phyloP scores from a whole-genome alignment of 2,113 vertebrate genomes.

The Edolisoma coerulescens region DNA sequence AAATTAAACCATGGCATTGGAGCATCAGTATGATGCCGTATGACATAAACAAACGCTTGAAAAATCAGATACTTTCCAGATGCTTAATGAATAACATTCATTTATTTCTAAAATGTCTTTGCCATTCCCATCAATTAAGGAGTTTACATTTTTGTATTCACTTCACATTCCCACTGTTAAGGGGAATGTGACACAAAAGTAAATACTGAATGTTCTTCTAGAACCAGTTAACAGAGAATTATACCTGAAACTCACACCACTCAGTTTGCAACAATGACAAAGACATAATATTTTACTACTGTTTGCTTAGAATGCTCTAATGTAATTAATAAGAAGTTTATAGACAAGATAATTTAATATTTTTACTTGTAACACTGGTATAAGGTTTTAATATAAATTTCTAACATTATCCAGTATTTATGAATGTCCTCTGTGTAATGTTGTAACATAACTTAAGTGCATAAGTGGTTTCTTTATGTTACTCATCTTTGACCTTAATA shows the following conservation, averaged over 20 bases:
- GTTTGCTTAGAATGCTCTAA: neutral
- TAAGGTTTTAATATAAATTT: neutral
- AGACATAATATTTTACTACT: neutral
- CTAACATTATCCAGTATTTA: neutral
- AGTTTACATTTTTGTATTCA: neutral
- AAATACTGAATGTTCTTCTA: neutral
- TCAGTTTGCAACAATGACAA: neutral
- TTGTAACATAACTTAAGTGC: neutral
- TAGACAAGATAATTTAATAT: neutral
- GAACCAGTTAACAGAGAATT: neutral
- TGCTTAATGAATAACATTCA: neutral
- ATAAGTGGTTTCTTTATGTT: neutral
- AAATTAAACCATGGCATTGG: neutral
- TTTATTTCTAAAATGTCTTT: neutral
- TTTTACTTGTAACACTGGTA: neutral
- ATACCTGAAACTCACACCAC: neutral
- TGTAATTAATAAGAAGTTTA: neutral
- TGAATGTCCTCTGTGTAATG: neutral
- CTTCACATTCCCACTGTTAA: neutral
- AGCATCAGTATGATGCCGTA: neutral
- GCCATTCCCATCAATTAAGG: neutral
- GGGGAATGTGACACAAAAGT: neutral
- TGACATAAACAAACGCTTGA: neutral
- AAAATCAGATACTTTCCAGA: neutral
- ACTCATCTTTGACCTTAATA: neutral